Conservation (phyloP, 1,140 invertebrate species). For the Drosophila hydei region DNA sequence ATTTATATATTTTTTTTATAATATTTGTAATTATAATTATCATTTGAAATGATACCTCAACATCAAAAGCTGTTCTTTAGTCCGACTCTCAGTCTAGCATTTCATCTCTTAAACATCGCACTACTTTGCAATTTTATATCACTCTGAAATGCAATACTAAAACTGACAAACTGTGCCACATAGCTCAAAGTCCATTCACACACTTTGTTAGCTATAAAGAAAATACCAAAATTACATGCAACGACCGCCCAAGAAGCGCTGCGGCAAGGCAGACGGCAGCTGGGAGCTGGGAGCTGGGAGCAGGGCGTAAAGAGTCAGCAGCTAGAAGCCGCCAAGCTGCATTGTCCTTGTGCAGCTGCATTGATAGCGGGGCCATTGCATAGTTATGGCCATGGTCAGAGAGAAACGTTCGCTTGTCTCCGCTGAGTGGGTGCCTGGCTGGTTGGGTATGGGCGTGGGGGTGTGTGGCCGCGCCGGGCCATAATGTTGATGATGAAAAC, state of each 20-base stretch:
- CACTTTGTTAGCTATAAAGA: constrained; percentile 14
- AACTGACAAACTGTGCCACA: background rate
- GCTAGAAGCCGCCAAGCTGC: constrained; percentile 21
- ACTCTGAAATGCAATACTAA: no score
- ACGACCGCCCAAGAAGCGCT: constrained; percentile 21
- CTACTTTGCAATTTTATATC: no score
- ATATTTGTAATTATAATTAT: no score
- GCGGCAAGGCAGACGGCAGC: background rate
- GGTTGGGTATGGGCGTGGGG: background rate
- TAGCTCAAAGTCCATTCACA: background rate
- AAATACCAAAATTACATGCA: constrained; percentile 48
- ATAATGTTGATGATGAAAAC: constrained; percentile 69
- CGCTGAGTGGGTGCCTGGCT: constrained; percentile 23
- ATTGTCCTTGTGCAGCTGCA: constrained; percentile 45
- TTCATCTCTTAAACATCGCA: no score
- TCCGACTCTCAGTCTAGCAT: no score
- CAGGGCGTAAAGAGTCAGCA: background rate
- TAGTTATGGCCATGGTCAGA: constrained; percentile 40
- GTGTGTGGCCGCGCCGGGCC: constrained; percentile 28
- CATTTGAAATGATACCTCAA: no score
- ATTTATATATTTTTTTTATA: background rate
- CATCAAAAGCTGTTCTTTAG: no score
- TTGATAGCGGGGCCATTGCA: constrained; percentile 44
- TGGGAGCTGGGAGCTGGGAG: background rate
- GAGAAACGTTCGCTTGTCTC: constrained; percentile 22